Conservation (phyloP, 2,888 invertebrate species). For the Polyommatus icarus region DNA sequence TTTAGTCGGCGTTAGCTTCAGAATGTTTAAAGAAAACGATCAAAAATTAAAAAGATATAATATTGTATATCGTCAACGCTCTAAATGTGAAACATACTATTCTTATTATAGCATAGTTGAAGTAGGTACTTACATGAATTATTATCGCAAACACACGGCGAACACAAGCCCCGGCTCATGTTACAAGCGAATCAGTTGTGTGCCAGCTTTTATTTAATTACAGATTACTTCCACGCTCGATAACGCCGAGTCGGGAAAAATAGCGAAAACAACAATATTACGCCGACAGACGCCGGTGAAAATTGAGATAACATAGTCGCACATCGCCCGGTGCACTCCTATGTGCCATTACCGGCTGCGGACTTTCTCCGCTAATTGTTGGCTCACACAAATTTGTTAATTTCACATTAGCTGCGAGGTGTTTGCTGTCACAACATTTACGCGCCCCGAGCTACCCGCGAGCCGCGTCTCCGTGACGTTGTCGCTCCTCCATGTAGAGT, state of each 20-base stretch:
- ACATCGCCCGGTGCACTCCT: neutral
- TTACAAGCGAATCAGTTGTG: neutral
- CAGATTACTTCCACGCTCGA: neutral
- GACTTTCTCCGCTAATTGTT: constrained; percentile 26
- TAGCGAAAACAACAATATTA: neutral
- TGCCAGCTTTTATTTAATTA: neutral
- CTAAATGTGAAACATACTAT: too few species aligned
- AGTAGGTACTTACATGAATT: too few species aligned
- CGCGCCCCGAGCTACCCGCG: neutral
- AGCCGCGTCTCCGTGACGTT: neutral
- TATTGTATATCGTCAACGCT: neutral
- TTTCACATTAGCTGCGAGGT: constrained; percentile 6
- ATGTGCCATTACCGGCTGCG: neutral
- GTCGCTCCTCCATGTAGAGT: neutral
- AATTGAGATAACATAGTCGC: neutral
- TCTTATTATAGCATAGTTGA: too few species aligned
- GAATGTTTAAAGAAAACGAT: too few species aligned
- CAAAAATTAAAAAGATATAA: neutral
- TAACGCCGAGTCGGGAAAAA: neutral
- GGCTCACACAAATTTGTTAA: constrained; percentile 16
- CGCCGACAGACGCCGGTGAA: neutral
- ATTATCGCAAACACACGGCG: neutral
- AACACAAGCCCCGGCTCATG: neutral
- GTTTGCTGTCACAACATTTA: neutral
- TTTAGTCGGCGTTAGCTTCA: too few species aligned